Evolutionary conservation across 1,140 invertebrate species (phyloP), one percentile per base, ranked within the genome.

Genomic region (Melanaphis sacchari): DNA sequence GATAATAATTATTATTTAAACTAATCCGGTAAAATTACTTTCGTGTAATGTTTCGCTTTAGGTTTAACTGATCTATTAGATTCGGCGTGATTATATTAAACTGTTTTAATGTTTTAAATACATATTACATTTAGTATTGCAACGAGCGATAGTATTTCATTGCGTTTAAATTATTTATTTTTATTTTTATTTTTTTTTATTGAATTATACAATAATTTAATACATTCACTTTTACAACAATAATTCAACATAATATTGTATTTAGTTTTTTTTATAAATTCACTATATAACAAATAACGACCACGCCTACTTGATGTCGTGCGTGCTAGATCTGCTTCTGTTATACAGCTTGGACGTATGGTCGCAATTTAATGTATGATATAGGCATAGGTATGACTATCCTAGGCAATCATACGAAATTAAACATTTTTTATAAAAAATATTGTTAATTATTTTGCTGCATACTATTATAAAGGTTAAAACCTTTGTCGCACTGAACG

Each of bases 301-400:
- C 85, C 43, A 89, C 88, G 49, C 88, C 88, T 89, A 89, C 46
- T 54, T 38, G 52, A 89, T 36, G 85, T 49, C 41, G 85, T 31
- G 41, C 31, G 46, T 36, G 46, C 88, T 89, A 54, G 88, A 26
- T 54, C 88, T 4, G 36, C 36, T 89, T 89, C 49, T 89, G 88
- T 89, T 89, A 43, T 88, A 52, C 8, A n/a, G 8, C 46, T 21
- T 26, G 22, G 31, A 8, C 21, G 18, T 26, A 43, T 36, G 22
- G n/a, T 38, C 87, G 49, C 46, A 52, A 88, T 88, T 36, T 3
- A 54, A 89, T 38, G 46, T 89, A 36, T 38, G 43, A 88, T 49
- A 49, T 3, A 76, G 26, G 6, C 31, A 66, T n/a, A 66, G 59
- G 59, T 76, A n/a, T 76, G n/a, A 76, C 15, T 76, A 36, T 18